Base-by-base conservation (phyloP, 1,140 invertebrate genomes). In the Drosophila malerkotliana region DNA sequence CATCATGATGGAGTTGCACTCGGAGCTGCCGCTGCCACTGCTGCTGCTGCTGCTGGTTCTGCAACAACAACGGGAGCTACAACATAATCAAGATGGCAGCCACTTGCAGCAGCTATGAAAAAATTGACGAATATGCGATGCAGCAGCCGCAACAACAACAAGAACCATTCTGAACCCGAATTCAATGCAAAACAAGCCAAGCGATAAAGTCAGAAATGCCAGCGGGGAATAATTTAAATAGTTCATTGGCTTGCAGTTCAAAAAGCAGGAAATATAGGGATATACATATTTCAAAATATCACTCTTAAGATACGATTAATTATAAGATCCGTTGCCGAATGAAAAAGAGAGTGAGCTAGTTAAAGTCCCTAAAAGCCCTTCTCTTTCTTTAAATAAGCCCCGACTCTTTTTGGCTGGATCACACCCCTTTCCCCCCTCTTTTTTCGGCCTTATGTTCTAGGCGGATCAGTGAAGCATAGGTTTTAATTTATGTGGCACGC, bases 11-110 rank as follows among this genome's bases (percentile, higher is more conserved):
- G 44, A 60, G 75, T 83, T 44, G 56, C 59, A 71, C 58, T 60
- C 59, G 59, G 60, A 59, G 79, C 59, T 64, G 79, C 52, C 48
- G 55, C 77, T 78, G 75, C 73, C 77, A 39, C 57, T 62, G 21
- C 21, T 72, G 69, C 55, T 78, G 75, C 73, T 80, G 45, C 57
- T 62, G 75, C 73, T 80, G 45, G 53, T 62, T 47, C 69, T 7
- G 41, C 41, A 44, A 44, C 41, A 80, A 67, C 81, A 84, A 67
- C 77, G 73, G 77, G 64, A 85, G 74, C 82, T 72, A 75, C 82
- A 87, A 79, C 79, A 87, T 82, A 88, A 87, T 87, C 83, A 87
- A 87, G 83, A 87, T 87, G 83, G 83, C 83, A 87, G 83, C 83
- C 83, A 82, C 79, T 87, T 84, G 81, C 82, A 60, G 63, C 57